These are phyloP conservation scores for Apis mellifera DNA, from an alignment of 1,140 invertebrate species.

Conservation along the genomic window DNA sequence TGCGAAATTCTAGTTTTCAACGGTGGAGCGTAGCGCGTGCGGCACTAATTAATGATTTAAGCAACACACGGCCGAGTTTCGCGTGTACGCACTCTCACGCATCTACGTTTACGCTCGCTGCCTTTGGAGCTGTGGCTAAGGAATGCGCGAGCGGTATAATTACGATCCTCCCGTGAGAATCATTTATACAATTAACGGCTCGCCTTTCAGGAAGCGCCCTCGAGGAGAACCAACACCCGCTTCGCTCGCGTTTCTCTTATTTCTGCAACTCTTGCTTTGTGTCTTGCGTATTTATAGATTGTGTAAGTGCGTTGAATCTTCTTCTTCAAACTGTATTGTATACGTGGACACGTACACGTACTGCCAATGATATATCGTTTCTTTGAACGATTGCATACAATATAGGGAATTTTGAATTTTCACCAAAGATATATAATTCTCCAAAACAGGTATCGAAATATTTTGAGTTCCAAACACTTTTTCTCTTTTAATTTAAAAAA, in stretches of 20 bases:
- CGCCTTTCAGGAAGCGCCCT: constrained; percentile 31
- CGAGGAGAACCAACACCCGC: neutral
- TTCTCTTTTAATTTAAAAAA: too few species aligned
- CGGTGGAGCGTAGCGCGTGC: constrained; percentile 43
- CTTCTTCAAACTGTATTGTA: neutral
- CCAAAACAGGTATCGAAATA: too few species aligned
- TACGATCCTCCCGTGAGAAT: constrained; percentile 45
- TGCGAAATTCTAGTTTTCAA: constrained; percentile 36
- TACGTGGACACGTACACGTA: neutral
- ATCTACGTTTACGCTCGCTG: constrained; percentile 37
- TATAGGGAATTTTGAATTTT: neutral
- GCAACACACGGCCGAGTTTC: constrained; percentile 44
- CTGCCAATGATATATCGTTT: too few species aligned
- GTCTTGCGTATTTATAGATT: neutral
- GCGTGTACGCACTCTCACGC: constrained; percentile 42
- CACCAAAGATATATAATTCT: too few species aligned
- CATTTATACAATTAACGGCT: constrained; percentile 40
- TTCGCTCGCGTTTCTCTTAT: constrained; percentile 13
- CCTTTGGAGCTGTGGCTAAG: constrained; percentile 3
- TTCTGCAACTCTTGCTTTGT: neutral
- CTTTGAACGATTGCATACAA: neutral
- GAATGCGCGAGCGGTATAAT: constrained; percentile 24
- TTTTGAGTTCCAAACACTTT: too few species aligned
- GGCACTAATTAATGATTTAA: constrained; percentile 53
- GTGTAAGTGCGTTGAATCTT: neutral